Conservation (phyloP, 2,888 invertebrate species). For the Apoda limacodes region DNA sequence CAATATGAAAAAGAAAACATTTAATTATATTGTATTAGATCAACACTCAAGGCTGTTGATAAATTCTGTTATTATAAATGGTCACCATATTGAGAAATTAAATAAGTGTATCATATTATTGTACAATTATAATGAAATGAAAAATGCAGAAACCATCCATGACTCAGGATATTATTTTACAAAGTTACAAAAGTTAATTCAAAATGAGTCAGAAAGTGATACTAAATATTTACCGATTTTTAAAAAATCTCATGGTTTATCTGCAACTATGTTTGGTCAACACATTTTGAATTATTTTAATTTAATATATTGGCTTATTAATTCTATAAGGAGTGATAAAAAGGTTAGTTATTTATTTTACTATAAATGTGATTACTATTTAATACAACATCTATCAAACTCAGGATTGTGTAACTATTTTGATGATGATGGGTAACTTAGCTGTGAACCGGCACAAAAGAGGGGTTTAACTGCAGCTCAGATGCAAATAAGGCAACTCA, state of each 20-base stretch:
- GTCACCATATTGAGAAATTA: slow-evolving; percentile 21
- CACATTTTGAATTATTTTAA: slow-evolving; percentile 44
- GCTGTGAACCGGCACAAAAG: too few species aligned
- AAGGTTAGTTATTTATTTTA: slow-evolving; percentile 30
- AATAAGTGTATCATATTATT: slow-evolving; percentile 37
- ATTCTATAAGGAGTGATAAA: slow-evolving; percentile 30
- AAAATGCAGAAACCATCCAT: slow-evolving; percentile 39
- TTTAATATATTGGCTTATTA: slow-evolving; percentile 38
- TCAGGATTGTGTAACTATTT: slow-evolving; percentile 1
- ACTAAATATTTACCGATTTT: slow-evolving; percentile 15
- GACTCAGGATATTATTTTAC: slow-evolving; percentile 32
- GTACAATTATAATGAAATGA: slow-evolving; percentile 43
- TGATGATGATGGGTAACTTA: too few species aligned
- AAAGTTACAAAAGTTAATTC: slow-evolving; percentile 35
- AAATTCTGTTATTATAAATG: slow-evolving; percentile 30
- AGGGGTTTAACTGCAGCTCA: too few species aligned
- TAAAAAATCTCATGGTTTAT: slow-evolving; percentile 33
- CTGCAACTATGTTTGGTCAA: slow-evolving; percentile 49
- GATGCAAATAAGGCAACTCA: too few species aligned
- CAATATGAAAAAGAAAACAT: slow-evolving; percentile 11
- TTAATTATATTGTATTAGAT: slow-evolving; percentile 28
- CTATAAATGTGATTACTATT: too few species aligned
- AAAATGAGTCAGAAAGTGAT: slow-evolving; percentile 24
- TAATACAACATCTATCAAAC: too few species aligned
- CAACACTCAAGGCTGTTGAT: slow-evolving; percentile 22